Evolutionary conservation across 2,797 vertebrate genomes (phyloP).

Genomic region (Clarias pachynema): DNA sequence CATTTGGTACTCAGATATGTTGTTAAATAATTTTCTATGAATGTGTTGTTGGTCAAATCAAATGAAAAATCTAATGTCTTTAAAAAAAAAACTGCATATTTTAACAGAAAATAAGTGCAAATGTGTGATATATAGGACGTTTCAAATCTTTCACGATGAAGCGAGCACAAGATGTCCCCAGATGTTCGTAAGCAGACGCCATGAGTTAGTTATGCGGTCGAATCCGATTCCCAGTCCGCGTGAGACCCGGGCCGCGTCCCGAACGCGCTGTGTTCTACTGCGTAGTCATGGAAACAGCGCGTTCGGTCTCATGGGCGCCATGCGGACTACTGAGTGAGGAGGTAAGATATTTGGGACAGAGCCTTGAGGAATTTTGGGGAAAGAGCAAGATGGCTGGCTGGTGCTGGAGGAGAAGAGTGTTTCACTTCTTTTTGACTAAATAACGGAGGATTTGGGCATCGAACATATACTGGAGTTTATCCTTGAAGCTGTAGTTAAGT

Average conservation of each 20-base stretch:
- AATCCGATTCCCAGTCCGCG: neutral
- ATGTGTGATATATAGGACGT: too few relatives aligned
- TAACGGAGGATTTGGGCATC: slow-evolving; percentile 31
- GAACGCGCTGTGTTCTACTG: neutral
- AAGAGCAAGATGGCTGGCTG: slow-evolving; percentile 86
- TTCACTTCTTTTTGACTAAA: slow-evolving; percentile 53
- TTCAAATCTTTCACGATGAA: neutral
- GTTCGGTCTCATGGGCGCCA: neutral
- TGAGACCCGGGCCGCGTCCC: neutral
- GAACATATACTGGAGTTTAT: neutral
- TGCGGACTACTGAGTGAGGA: neutral
- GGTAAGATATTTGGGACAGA: neutral
- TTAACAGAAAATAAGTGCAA: neutral
- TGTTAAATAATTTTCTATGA: neutral
- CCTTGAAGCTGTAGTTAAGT: neutral
- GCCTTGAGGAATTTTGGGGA: slow-evolving; percentile 51
- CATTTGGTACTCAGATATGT: neutral
- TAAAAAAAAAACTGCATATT: neutral
- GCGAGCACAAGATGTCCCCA: neutral
- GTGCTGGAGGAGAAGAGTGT: slow-evolving; percentile 58
- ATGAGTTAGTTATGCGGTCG: neutral
- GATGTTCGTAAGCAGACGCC: slow-evolving; percentile 2
- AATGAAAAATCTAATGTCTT: neutral
- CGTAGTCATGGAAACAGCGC: neutral
- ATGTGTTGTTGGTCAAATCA: neutral